A percentile compares a stretch with the other conserved stretches of the same genome.
phyloP scores from a whole-genome alignment of 2,888 invertebrate genomes.

The Ditula angustiorana region DNA sequence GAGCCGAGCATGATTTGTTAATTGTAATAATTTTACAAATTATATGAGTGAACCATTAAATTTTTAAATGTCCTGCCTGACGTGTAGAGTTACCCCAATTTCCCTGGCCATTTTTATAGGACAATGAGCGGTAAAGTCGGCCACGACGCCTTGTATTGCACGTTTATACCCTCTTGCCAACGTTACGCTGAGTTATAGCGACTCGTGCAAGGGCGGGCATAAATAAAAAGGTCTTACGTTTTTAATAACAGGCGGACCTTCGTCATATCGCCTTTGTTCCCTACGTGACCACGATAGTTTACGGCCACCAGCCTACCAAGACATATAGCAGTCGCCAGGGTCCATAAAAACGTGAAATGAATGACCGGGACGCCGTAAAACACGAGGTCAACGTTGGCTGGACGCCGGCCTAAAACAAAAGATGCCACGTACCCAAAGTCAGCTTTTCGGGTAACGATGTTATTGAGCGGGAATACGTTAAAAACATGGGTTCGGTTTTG shows the following conservation, averaged over 20 bases:
- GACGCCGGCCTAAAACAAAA: constrained; percentile 52
- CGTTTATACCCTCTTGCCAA: constrained; percentile 36
- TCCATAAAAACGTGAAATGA: constrained; percentile 39
- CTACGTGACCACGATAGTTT: constrained; percentile 66
- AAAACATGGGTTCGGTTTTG: constrained; percentile 24
- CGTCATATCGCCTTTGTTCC: constrained; percentile 69
- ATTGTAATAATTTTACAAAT: too few species aligned
- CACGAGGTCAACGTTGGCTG: constrained; percentile 22
- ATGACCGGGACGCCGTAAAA: constrained; percentile 23
- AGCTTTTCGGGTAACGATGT: constrained; percentile 41
- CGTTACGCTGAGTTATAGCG: constrained; percentile 44
- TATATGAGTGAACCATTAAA: not conserved
- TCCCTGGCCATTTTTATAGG: constrained; percentile 4
- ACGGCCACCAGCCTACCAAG: constrained; percentile 52
- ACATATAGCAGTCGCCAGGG: constrained; percentile 43
- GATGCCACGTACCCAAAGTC: constrained; percentile 43
- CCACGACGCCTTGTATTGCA: constrained; percentile 38
- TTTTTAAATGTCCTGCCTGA: too few species aligned
- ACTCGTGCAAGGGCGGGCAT: constrained; percentile 53
- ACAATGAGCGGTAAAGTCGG: constrained; percentile 12
- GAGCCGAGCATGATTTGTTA: too few species aligned
- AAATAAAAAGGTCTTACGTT: constrained; percentile 67
- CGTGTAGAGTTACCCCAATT: not conserved
- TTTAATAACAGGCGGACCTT: constrained; percentile 70
- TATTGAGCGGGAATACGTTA: constrained; percentile 28